Conservation (phyloP, 1,140 invertebrate genomes). For the Ptiloglossa arizonensis region DNA sequence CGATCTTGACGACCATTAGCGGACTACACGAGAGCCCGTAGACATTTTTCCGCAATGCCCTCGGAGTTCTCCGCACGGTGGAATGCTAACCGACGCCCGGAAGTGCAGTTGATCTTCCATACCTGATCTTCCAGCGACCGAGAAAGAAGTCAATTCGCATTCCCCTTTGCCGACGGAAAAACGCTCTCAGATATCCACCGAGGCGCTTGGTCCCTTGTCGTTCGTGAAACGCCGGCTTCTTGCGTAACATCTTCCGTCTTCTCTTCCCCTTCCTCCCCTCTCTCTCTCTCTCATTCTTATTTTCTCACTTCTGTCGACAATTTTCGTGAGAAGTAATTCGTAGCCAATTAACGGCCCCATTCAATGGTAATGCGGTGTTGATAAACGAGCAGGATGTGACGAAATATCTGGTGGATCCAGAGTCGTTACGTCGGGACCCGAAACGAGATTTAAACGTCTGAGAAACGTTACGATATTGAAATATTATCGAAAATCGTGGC, state of each 20-base stretch:
- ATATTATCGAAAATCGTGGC: too few species aligned
- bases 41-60: conserved; percentile 51
- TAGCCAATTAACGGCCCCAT: conserved; percentile 33
- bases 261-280: background rate
- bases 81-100: conserved; percentile 62
- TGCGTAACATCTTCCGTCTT: background rate
- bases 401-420: background rate
- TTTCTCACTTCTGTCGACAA: background rate
- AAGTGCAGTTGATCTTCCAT: conserved; percentile 59
- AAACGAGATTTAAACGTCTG: background rate
- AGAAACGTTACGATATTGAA: too few species aligned
- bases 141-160: conserved; percentile 53
- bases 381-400: conserved; percentile 11
- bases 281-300: background rate
- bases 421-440: background rate
- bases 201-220: background rate
- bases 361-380: conserved; percentile 35
- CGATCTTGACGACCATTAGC: conserved; percentile 66
- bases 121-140: conserved; percentile 50
- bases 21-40: conserved; percentile 54
- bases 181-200: conserved; percentile 34
- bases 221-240: background rate
- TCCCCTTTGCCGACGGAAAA: conserved; percentile 38
- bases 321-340: conserved; percentile 33
- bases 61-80: conserved; percentile 36